A percentile compares a stretch with the other conserved stretches of the same genome.
phyloP scores from a whole-genome alignment of 2,113 vertebrate genomes.

The Oryzias celebensis region DNA sequence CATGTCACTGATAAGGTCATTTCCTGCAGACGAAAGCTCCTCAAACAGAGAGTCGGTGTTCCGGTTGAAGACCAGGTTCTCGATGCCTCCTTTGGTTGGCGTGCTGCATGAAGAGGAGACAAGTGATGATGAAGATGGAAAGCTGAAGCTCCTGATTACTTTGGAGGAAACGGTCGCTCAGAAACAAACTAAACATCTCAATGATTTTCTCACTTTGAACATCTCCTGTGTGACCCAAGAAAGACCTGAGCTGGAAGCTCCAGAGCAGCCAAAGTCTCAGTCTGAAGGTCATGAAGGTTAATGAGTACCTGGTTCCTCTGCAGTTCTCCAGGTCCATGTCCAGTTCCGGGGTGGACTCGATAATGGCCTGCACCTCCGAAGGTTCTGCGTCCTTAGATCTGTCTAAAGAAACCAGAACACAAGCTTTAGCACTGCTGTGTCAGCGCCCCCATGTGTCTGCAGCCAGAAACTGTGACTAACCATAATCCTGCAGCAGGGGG shows the following conservation, averaged over 20 bases:
- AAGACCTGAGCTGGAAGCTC: too few species aligned
- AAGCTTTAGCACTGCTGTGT: not conserved
- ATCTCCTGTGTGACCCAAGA: too few species aligned
- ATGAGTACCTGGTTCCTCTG: slow-evolving; percentile 86
- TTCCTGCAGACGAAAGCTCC: slow-evolving; percentile 95
- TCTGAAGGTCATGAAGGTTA: too few species aligned
- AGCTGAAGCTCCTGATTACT: too few species aligned
- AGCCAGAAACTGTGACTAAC: slow-evolving; percentile 6
- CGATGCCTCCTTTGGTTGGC: slow-evolving; percentile 87
- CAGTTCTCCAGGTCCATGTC: slow-evolving; percentile 93
- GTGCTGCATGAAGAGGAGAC: slow-evolving; percentile 78
- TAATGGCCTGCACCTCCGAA: slow-evolving; percentile 97
- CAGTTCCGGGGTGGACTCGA: slow-evolving; percentile 96
- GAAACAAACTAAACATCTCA: too few species aligned
- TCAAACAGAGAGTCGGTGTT: slow-evolving; percentile 98
- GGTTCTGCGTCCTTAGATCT: slow-evolving; percentile 84
- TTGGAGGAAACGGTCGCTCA: too few species aligned
- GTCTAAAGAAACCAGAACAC: slow-evolving; percentile 61
- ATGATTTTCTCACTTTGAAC: too few species aligned
- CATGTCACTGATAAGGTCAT: slow-evolving; percentile 92
- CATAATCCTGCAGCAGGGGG: slow-evolving; percentile 16
- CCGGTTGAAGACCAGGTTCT: slow-evolving; percentile 92
- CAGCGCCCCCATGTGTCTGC: not conserved
- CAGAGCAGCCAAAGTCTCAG: too few species aligned
- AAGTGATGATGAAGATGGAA: not conserved